Evolutionary conservation across 2,797 vertebrate genomes (phyloP).

Genomic region (Cuniculus paca): DNA sequence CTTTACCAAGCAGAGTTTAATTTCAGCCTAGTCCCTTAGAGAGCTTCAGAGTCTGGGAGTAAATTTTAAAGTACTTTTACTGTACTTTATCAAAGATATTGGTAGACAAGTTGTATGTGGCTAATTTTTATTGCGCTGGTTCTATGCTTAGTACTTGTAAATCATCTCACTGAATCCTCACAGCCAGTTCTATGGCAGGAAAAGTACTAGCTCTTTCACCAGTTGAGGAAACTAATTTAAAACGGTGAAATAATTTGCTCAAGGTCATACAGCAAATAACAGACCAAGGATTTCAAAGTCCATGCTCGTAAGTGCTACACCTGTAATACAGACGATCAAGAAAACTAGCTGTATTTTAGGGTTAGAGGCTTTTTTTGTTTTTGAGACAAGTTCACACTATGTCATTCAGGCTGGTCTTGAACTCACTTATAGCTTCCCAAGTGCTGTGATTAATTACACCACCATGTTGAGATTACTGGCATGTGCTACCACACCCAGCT

Average conservation of each 20-base stretch:
- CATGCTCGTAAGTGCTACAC: not conserved
- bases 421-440: not conserved
- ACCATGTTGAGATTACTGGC: not conserved
- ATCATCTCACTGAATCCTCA: slow-evolving; percentile 37
- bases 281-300: not conserved
- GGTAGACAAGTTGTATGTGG: not conserved
- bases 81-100: not conserved
- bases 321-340: not conserved
- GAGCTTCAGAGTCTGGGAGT: slow-evolving; percentile 46
- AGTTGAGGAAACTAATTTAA: not conserved
- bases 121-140: slow-evolving; percentile 20
- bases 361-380: not conserved
- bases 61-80: slow-evolving; percentile 39
- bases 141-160: not conserved
- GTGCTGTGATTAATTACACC: not conserved
- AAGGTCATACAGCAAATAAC: not conserved
- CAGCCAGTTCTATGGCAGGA: not conserved
- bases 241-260: slow-evolving; percentile 5
- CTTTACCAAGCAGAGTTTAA: slow-evolving; percentile 55
- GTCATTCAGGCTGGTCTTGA: not conserved
- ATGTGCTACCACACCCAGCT: not conserved
- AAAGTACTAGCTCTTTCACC: not conserved
- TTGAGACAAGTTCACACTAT: not conserved
- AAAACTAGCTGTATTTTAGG: not conserved
- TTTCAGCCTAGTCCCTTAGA: slow-evolving; percentile 29